Evolutionary conservation across 2,113 vertebrate species (phyloP).

Genomic region (Tamias sibiricus): DNA sequence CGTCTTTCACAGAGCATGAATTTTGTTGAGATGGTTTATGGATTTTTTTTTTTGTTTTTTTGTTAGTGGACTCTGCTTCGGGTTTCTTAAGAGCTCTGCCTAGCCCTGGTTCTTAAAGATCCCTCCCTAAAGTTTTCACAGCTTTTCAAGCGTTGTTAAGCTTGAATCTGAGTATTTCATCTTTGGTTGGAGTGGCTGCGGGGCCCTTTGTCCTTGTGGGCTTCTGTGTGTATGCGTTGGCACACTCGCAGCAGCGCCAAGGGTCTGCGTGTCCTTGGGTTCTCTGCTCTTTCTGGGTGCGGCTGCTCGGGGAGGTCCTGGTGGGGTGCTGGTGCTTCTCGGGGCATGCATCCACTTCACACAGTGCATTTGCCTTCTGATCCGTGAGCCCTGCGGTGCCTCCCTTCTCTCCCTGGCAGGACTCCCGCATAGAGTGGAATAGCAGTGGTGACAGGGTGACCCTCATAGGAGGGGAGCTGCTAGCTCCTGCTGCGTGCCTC

Average conservation of each 20-base stretch:
- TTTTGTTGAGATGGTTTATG: not conserved
- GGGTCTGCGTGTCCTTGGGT: not conserved
- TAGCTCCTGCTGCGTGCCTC: no score
- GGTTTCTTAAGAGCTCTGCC: not conserved
- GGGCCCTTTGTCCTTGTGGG: not conserved
- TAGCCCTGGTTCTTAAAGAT: not conserved
- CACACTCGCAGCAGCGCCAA: not conserved
- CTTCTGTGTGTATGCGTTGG: not conserved
- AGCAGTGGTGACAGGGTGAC: no score
- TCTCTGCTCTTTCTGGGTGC: not conserved
- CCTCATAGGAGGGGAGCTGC: no score
- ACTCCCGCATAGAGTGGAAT: not conserved
- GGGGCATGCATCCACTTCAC: not conserved
- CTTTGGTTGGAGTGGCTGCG: not conserved
- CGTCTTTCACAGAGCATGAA: not conserved
- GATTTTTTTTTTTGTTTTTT: not conserved
- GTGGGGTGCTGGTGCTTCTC: not conserved
- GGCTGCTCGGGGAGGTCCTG: not conserved
- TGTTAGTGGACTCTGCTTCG: not conserved
- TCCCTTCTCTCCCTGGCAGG: not conserved
- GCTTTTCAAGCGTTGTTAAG: not conserved
- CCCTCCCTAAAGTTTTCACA: not conserved
- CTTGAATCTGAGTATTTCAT: not conserved
- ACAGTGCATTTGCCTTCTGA: not conserved
- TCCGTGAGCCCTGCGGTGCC: not conserved